phyloP scores from a whole-genome alignment of 2,797 vertebrate species.

The Malacoctenus gilli region DNA sequence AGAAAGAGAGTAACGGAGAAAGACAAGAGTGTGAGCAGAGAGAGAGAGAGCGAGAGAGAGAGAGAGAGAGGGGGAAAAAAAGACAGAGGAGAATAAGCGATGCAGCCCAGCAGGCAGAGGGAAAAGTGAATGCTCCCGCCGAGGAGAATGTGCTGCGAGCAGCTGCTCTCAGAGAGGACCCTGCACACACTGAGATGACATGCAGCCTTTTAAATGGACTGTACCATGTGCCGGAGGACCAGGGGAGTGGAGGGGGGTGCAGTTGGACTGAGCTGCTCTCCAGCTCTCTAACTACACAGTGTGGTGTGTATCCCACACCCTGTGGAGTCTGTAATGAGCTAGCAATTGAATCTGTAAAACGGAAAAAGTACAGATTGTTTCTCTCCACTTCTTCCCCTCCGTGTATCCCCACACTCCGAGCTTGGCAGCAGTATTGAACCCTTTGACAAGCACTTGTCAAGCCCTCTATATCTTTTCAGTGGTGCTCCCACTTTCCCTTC shows the following conservation, averaged over 20 bases:
- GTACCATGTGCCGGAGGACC: constrained; percentile 84
- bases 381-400: constrained; percentile 29
- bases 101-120: constrained; percentile 62
- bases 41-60: constrained; percentile 22
- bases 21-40: constrained; percentile 33
- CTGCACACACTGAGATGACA: constrained; percentile 81
- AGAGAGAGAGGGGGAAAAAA: constrained; percentile 30
- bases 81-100: constrained; percentile 46
- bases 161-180: constrained; percentile 82
- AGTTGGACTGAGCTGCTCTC: constrained; percentile 50
- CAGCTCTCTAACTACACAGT: constrained; percentile 48
- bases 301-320: constrained; percentile 52
- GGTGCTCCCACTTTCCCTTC: constrained; percentile 56
- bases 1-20: constrained; percentile 25
- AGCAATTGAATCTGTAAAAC: constrained; percentile 34
- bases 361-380: constrained; percentile 45
- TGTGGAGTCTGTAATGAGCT: constrained; percentile 57
- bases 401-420: constrained; percentile 37
- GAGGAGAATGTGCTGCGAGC: constrained; percentile 78
- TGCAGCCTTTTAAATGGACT: constrained; percentile 86
- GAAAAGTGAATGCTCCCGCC: constrained; percentile 68
- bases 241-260: constrained; percentile 62
- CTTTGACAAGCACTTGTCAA: constrained; percentile 74
- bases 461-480: constrained; percentile 64
- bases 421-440: constrained; percentile 49